Base-by-base conservation (phyloP, 2,888 invertebrate species). In the Clanis bilineata region DNA sequence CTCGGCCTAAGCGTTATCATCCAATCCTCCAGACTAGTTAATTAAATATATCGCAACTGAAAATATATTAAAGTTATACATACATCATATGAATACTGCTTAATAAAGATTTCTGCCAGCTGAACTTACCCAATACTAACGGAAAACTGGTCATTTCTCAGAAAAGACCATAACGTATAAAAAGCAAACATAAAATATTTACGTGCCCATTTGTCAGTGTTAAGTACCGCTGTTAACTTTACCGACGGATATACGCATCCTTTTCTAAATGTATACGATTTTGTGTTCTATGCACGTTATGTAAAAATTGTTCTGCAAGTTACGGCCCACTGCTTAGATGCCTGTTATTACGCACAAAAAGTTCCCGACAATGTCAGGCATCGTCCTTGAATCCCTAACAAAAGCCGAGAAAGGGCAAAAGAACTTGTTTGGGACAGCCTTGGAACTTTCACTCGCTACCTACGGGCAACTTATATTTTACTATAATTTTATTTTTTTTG, bases 341-440 rank as follows among this genome's bases (percentile, higher is more conserved):
- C 90, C 88, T 88, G 89, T 88, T 89, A 88, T 90, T 90, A 91
- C 84, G 62, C 77, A 68, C 74, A 71, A 73, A 91, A 89, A 76
- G 83, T 77, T 73, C 82, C 74, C 76, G 85, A 89, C 90, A 91
- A 91, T 89, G 86, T 73, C 85, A 79, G 79, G 75, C 75, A 69
- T 82, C 90, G 91, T 92, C 91, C 92, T 92, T 90, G 90, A 77
- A 77, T 79, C 83, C 86, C 86, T 79, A 88, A 90, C 88, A 90
- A 90, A 90, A 91, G 88, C 87, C 80, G 85, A 89, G 90, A 89
- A 91, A 90, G 90, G 90, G 90, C 91, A 90, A 83, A 85, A 85
- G 85, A 91, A 91, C 91, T 86, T 83, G 91, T 92, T 91, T 86
- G 71, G 73, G 67, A 74, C 82, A 89, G 86, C 88, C 87, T 91